Conservation (phyloP, 2,888 invertebrate species). For the Diarsia mendica region DNA sequence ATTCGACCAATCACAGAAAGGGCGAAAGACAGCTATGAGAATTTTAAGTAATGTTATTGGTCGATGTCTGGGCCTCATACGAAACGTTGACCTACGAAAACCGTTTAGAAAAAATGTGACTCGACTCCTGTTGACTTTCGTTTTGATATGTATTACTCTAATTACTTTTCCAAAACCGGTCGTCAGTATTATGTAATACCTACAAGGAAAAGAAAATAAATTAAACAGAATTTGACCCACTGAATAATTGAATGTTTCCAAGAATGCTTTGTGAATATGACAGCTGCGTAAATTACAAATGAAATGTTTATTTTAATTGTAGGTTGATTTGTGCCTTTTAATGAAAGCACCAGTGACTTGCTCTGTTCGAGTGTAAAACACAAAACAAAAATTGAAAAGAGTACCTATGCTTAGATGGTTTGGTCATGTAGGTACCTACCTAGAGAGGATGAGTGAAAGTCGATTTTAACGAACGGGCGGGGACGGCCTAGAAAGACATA, state of each 20-base stretch:
- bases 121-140: not conserved
- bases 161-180: not conserved
- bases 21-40: no score
- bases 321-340: not conserved
- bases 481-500: no score
- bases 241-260: not conserved
- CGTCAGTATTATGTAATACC: not conserved
- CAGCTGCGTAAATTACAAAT: not conserved
- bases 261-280: not conserved
- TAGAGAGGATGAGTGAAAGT: no score
- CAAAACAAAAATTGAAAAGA: no score
- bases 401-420: no score
- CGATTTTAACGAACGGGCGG: no score
- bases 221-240: not conserved
- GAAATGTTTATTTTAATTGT: not conserved
- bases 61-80: no score
- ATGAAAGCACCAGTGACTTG: not conserved
- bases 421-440: no score
- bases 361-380: not conserved
- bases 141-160: not conserved
- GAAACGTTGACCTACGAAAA: no score
- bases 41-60: no score
- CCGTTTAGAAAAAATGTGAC: no score
- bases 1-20: no score
- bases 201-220: not conserved